phyloP scores from a whole-genome alignment of 1,140 invertebrate species.

The Calycopis cecrops region DNA sequence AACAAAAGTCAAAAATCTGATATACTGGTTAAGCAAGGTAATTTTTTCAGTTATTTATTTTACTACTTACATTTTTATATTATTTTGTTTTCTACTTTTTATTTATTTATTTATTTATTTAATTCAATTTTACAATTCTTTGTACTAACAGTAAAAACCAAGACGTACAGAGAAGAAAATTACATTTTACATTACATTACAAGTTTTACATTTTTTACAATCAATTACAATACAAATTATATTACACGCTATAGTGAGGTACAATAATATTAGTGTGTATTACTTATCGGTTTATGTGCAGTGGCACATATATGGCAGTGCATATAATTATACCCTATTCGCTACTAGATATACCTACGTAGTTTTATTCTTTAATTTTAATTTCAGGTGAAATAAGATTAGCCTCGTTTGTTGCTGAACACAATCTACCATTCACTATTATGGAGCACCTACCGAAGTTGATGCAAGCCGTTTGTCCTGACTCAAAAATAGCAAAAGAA shows the following conservation, averaged over 20 bases:
- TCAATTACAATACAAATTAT: no score
- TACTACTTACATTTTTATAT: slow-evolving; percentile 13
- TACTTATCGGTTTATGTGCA: slow-evolving; percentile 11
- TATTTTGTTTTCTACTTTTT: slow-evolving; percentile 18
- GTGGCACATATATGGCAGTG: no score
- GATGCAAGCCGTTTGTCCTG: slow-evolving; percentile 11
- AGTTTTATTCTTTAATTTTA: slow-evolving; percentile 22
- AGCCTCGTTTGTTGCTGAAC: slow-evolving; percentile 25
- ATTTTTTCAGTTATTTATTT: slow-evolving; percentile 14
- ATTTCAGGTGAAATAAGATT: slow-evolving; percentile 25
- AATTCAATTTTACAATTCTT: no score
- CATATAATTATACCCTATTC: slow-evolving; percentile 16
- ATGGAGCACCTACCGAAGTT: slow-evolving; percentile 16
- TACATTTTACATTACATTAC: no score
- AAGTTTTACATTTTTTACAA: no score
- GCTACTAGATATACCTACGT: slow-evolving; percentile 18
- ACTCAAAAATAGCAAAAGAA: no score
- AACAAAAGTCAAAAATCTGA: no score
- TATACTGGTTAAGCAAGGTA: slow-evolving; percentile 19
- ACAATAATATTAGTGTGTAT: no score
- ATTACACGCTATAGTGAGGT: no score
- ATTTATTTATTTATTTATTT: no score
- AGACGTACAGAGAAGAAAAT: no score
- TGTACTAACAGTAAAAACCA: no score
- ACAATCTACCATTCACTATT: slow-evolving; percentile 21